These are phyloP conservation scores for Acronicta psi DNA, from an alignment of 2,888 invertebrate species.

Conservation along the genomic window DNA sequence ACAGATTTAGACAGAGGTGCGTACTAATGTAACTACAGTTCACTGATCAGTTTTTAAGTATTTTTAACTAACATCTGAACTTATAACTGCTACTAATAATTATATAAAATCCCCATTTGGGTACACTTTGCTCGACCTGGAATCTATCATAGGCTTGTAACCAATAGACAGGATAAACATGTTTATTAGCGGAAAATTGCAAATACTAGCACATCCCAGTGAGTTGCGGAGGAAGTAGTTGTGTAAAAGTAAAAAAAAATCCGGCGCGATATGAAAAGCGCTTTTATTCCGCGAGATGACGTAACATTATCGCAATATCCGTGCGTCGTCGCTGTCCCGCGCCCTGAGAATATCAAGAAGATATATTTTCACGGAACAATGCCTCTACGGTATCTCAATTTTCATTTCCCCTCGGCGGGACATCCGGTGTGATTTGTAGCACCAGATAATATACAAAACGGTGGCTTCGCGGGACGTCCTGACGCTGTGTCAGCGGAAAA, in stretches of 20 bases:
- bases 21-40: no score
- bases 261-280: conserved; percentile 78
- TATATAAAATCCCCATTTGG: no score
- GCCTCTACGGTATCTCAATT: conserved; percentile 87
- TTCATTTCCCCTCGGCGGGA: conserved; percentile 86
- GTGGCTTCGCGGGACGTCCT: conserved; percentile 80
- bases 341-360: conserved; percentile 85
- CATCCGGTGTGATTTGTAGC: conserved; percentile 88
- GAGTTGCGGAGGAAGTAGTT: conserved; percentile 53
- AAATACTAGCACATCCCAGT: conserved; percentile 44
- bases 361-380: conserved; percentile 88
- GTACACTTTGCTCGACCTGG: no score
- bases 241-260: conserved; percentile 77
- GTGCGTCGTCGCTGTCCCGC: conserved; percentile 81
- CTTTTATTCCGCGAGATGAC: conserved; percentile 82
- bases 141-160: no score
- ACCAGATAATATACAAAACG: conserved; percentile 87
- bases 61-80: no score
- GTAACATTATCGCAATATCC: conserved; percentile 86
- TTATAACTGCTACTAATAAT: no score
- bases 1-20: no score
- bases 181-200: conserved; percentile 45
- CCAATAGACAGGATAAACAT: conserved; percentile 39
- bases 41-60: no score
- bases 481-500: conserved; percentile 78